Evolutionary conservation across 2,113 vertebrate genomes (phyloP).

Genomic region (Protobothrops mucrosquamatus): DNA sequence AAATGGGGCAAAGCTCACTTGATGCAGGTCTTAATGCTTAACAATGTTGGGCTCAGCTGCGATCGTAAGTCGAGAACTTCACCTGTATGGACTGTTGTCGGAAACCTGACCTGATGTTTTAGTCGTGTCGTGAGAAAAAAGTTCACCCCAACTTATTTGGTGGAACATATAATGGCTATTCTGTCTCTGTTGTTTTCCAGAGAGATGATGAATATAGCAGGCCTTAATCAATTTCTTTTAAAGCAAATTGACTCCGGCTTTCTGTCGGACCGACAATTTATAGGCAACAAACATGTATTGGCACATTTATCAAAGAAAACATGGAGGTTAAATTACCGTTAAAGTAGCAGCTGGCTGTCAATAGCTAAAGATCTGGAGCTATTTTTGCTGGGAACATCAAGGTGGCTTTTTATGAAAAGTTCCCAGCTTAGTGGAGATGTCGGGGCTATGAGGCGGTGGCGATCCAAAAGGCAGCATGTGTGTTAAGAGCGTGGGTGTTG

Average conservation of each 20-base stretch:
- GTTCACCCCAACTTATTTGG: slow-evolving; percentile 11
- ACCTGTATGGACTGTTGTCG: no score
- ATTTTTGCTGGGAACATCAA: not conserved
- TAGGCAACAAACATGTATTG: not conserved
- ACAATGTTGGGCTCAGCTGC: not conserved
- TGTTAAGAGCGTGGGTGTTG: not conserved
- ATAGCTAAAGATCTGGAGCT: not conserved
- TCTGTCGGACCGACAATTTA: slow-evolving; percentile 37
- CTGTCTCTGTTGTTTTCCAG: slow-evolving; percentile 5
- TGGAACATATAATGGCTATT: slow-evolving; percentile 1
- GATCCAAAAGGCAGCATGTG: not conserved
- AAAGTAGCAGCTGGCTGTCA: slow-evolving; percentile 41
- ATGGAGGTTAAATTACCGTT: slow-evolving; percentile 40
- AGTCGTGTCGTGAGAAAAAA: not conserved
- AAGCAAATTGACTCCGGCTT: slow-evolving; percentile 41
- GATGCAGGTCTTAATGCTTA: no score
- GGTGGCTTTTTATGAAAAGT: not conserved
- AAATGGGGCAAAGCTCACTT: no score
- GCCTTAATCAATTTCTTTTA: slow-evolving; percentile 33
- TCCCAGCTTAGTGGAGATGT: fast-evolving
- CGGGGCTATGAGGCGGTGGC: fast-evolving
- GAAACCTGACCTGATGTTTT: not conserved
- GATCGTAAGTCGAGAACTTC: not conserved
- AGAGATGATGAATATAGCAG: slow-evolving; percentile 28
- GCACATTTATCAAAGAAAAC: slow-evolving; percentile 44